These are phyloP conservation scores for Craterocephalus amniculus DNA, from an alignment of 2,797 vertebrate genomes.

Conservation along the genomic window DNA sequence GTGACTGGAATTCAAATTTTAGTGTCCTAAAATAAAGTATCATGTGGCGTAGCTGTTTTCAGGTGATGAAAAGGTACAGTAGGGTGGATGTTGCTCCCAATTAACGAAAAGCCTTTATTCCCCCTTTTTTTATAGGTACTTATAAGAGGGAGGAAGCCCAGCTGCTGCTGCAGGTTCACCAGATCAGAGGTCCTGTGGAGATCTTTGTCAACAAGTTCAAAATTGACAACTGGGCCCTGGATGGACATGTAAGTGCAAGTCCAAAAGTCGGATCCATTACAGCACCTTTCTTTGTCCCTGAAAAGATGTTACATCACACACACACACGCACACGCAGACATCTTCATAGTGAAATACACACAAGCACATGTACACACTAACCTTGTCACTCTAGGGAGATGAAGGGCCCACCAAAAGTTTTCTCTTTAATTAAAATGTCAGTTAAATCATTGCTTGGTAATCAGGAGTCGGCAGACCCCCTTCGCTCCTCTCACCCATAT, in stretches of 20 bases:
- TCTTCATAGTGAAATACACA: conserved; percentile 55
- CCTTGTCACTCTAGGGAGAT: conserved; percentile 78
- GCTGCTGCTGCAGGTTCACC: conserved; percentile 94
- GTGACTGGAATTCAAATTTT: too few species aligned
- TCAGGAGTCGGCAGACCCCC: conserved; percentile 78
- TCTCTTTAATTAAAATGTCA: conserved; percentile 88
- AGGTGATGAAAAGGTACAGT: not conserved
- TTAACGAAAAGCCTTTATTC: not conserved
- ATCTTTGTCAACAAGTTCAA: conserved; percentile 96
- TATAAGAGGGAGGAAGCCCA: conserved; percentile 95
- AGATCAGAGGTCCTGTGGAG: conserved; percentile 93
- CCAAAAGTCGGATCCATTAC: conserved; percentile 19
- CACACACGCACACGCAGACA: conserved; percentile 21
- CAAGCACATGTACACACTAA: conserved; percentile 60
- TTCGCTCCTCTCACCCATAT: conserved; percentile 45
- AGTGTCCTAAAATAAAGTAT: too few species aligned
- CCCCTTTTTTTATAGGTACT: conserved; percentile 78
- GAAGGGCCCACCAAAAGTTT: conserved; percentile 79
- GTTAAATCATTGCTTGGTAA: conserved; percentile 86
- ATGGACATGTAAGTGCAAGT: conserved; percentile 92
- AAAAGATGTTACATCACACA: conserved; percentile 30
- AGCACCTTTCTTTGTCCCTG: conserved; percentile 19
- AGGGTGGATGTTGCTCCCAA: not conserved
- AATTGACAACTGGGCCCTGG: conserved; percentile 95
- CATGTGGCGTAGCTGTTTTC: not conserved